Base-by-base conservation (phyloP, 1,140 invertebrate genomes). In the Aphidius gifuensis region DNA sequence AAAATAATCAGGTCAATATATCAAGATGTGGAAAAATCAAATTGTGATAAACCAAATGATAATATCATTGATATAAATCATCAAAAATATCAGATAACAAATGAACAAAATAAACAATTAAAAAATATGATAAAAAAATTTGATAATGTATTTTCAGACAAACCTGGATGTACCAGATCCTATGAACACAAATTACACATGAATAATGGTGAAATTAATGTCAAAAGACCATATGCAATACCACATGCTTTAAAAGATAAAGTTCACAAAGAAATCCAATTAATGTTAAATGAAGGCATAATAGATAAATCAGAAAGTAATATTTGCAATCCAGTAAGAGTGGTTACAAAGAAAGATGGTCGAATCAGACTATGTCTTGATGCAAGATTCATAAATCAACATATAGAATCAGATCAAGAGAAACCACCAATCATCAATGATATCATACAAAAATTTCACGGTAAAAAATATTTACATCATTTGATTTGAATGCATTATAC, bases 191-290 rank as follows among this genome's bases (percentile, higher is more conserved):
- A 44, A 44, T 6, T 44, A 4, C 5, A 8, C 5, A 23, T 16
- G 39, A 43, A 38, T 42, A 32, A 16, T 21, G 6, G 49, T 1
- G 16, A 59, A 46, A 44, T 49, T 47, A 6, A 44, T 44, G 46
- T 60, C 7, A 50, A 44, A 9, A 16, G 21, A 45, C n/a, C 55
- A 1, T 62, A 56, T 39, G 46, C 62, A 6, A 21, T 5, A 9
- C 11, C 21, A 5, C 9, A 6, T 5, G 5, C 43, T 6, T 9
- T 9, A 5, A 5, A 9, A 44, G 43, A 44, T 6, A 44, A 5
- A 47, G 50, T 45, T 45, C 47, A 4, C 53, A 63, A 43, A 16
- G 21, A 45, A 66, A 60, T n/a, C 46, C 44, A 50, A 61, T n/a
- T 2, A 8, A 49, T 51, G 39, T 8, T 53, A 1, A 21, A 3